Percentiles rank a stretch among this genome's conserved stretches.
Evolutionary conservation across 2,888 invertebrate genomes (phyloP).

Genomic region (Tribolium freemani): DNA sequence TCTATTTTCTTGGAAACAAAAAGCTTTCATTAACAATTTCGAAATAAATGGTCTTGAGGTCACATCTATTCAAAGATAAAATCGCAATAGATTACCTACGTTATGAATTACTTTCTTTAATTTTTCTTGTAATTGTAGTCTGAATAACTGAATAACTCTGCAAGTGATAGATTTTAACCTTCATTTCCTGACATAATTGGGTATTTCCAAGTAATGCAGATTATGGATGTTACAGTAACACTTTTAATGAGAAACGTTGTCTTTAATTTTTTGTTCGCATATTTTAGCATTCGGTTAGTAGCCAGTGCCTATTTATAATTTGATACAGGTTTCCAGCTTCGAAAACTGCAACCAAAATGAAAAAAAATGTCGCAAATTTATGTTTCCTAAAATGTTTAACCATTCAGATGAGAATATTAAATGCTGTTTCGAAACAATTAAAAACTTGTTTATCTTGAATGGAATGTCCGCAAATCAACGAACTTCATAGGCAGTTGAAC

Average conservation of each 20-base stretch:
- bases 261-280: not conserved
- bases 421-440: slow-evolving; percentile 27
- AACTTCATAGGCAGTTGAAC: slow-evolving; percentile 60
- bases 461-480: slow-evolving; percentile 52
- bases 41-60: not conserved
- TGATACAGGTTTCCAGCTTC: no score
- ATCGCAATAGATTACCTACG: no score
- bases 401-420: slow-evolving; percentile 19
- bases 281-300: not conserved
- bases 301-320: no score
- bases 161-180: slow-evolving; percentile 5
- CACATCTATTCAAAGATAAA: not conserved
- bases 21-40: slow-evolving; percentile 5
- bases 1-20: not conserved
- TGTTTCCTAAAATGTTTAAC: not conserved
- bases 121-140: not conserved
- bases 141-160: no score
- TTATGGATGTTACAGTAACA: slow-evolving; percentile 1
- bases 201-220: slow-evolving; percentile 16
- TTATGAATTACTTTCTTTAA: not conserved
- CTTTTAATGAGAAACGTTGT: not conserved
- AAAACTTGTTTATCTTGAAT: slow-evolving; percentile 45
- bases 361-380: not conserved
- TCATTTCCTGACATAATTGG: slow-evolving; percentile 21
- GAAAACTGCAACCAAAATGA: no score